Base-by-base conservation (phyloP, 1,140 invertebrate genomes). In the Oscheius sp. region DNA sequence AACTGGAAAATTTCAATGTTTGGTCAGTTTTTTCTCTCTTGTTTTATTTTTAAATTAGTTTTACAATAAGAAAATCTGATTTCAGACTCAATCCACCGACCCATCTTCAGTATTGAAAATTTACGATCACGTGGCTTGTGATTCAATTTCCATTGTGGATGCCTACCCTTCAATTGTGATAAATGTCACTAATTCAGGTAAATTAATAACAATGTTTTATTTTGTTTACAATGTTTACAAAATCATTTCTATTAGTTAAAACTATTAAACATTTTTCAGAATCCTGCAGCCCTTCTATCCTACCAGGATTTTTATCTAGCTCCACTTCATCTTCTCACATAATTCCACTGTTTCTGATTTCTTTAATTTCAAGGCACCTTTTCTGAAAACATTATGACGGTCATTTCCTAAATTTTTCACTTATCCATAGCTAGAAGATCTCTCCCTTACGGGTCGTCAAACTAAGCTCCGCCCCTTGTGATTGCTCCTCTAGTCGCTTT, bases 151-250 rank as follows among this genome's bases (percentile, higher is more conserved):
- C 7, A 23, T 55, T 4, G 15, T 7, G 23, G 49, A 55, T 23
- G 49, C 49, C 23, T 55, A 55, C 23, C 49, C 49, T 23, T 55
- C 49, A 15, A 4, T 55, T 15, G 49, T 23, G 7, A 23, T 55
- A 55, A 55, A 55, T 55, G 49, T 55, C 49, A 55, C 49, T 4
- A 13, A 4, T 55, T 55, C 49, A 7, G 49, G 49, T 55, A 55
- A 4, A 7, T 4, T 55, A 20, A 13, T 23, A 15, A 7, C 7
- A 7, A 55, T 55, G 7, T 55, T 55, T 23, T 26, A 23, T 13
- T 20, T 55, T 55, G 4, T 55, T 13, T 13, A 55, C 7, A 23
- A n/a, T n/a, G n/a, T n/a, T n/a, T n/a, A n/a, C n/a, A n/a, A n/a
- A n/a, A n/a, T n/a, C n/a, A n/a, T n/a, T n/a, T n/a, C n/a, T n/a